A percentile compares a stretch with the other conserved stretches of the same genome.
phyloP scores from a whole-genome alignment of 2,888 invertebrate genomes.

The Chaetogeoica ovagalla region DNA sequence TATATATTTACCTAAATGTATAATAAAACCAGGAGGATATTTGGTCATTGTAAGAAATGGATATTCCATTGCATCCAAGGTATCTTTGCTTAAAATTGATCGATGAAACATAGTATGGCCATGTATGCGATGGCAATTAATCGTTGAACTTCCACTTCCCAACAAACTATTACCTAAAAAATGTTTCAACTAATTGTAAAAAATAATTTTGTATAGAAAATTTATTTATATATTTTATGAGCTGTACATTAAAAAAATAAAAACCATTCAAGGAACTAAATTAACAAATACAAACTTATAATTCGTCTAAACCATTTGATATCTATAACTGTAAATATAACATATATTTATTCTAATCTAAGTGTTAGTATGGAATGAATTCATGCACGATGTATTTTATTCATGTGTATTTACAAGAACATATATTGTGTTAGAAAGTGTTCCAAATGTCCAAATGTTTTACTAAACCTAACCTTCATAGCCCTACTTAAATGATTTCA shows the following conservation, averaged over 20 bases:
- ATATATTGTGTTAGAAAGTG: neutral
- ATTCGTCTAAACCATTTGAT: neutral
- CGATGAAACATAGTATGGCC: conserved; percentile 48
- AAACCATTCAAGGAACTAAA: neutral
- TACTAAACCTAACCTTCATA: neutral
- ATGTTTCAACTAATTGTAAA: conserved; percentile 11
- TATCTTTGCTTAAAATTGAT: conserved; percentile 55
- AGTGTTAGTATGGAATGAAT: neutral
- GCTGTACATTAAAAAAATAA: neutral
- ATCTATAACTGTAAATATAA: neutral
- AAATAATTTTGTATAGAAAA: neutral
- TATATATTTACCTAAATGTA: conserved; percentile 73
- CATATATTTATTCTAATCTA: neutral
- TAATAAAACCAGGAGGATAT: conserved; percentile 85
- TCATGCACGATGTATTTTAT: too few relatives aligned
- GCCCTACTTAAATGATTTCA: too few relatives aligned
- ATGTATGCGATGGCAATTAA: conserved; percentile 30
- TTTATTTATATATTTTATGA: neutral
- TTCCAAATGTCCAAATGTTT: neutral
- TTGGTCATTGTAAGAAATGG: conserved; percentile 92
- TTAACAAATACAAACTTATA: neutral
- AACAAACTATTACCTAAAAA: conserved; percentile 75
- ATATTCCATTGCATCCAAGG: conserved; percentile 69
- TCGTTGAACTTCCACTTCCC: conserved; percentile 64
- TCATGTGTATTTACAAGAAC: neutral